phyloP scores from a whole-genome alignment of 2,797 vertebrate species.

The Oophaga sylvatica region DNA sequence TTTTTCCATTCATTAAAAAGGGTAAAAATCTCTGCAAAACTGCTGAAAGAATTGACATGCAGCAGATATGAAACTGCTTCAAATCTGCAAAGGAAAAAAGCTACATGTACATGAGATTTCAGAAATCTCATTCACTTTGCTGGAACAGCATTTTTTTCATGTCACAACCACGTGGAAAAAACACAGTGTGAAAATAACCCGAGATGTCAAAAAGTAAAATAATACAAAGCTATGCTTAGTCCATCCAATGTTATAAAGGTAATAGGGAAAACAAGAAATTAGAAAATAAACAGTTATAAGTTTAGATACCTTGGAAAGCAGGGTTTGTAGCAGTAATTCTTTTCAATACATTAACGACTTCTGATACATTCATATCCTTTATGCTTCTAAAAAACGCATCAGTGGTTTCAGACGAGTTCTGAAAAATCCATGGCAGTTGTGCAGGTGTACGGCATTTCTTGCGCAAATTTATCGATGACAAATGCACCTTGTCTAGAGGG shows the following conservation, averaged over 20 bases:
- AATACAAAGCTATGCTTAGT: not conserved
- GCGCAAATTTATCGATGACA: not conserved
- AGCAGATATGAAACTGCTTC: no score
- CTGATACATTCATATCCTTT: constrained; percentile 66
- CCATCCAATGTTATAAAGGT: not conserved
- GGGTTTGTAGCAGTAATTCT: constrained; percentile 68
- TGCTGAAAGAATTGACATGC: no score
- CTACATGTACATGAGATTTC: no score
- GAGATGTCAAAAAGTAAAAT: not conserved
- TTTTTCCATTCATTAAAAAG: no score
- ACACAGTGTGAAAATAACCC: no score
- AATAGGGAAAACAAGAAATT: not conserved
- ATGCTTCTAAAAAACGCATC: constrained; percentile 66
- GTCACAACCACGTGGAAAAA: no score
- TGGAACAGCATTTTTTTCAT: no score
- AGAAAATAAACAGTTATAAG: not conserved
- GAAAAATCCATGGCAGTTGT: not conserved
- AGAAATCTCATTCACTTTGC: no score
- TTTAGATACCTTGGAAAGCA: constrained; percentile 67
- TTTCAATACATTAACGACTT: constrained; percentile 65
- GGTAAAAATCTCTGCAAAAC: no score
- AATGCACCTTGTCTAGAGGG: not conserved
- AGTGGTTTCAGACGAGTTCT: not conserved
- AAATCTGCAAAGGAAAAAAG: no score
- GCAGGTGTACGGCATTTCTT: not conserved